Evolutionary conservation across 1,140 invertebrate species (phyloP).

Genomic region (Drosophila micromelanica): DNA sequence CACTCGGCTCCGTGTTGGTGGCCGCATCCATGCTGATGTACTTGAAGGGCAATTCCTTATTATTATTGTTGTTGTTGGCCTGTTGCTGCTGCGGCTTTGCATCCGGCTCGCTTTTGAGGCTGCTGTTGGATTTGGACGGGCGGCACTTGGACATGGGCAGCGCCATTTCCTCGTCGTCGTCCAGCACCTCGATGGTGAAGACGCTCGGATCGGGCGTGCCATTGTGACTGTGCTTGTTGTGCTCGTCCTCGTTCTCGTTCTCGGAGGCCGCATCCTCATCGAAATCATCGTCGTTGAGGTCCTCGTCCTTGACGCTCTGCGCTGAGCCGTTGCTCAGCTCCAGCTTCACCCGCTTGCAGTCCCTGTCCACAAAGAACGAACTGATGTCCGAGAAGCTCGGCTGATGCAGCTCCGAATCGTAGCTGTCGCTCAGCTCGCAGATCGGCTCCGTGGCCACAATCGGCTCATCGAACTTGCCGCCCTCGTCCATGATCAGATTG

Average conservation of each 20-base stretch:
- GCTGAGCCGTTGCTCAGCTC: slow-evolving; percentile 39
- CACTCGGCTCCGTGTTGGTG: slow-evolving; percentile 62
- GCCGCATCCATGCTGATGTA: slow-evolving; percentile 69
- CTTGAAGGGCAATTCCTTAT: slow-evolving; percentile 60
- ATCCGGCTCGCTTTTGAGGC: slow-evolving; percentile 51
- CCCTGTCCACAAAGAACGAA: slow-evolving; percentile 68
- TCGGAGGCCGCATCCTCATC: slow-evolving; percentile 75
- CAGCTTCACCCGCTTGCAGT: slow-evolving; percentile 63
- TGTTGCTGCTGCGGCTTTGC: slow-evolving; percentile 25
- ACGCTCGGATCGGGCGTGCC: slow-evolving; percentile 42
- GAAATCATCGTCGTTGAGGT: slow-evolving; percentile 70
- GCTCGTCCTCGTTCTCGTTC: slow-evolving; percentile 38
- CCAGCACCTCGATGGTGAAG: slow-evolving; percentile 72
- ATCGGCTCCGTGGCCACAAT: slow-evolving; percentile 67
- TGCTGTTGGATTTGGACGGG: slow-evolving; percentile 12
- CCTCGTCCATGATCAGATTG: slow-evolving; percentile 41
- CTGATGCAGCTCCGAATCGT: slow-evolving; percentile 71
- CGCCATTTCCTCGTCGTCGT: slow-evolving; percentile 66
- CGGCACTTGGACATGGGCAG: slow-evolving; percentile 32
- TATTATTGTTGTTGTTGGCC: slow-evolving; percentile 1
- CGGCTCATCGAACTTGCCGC: slow-evolving; percentile 47
- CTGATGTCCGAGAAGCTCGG: slow-evolving; percentile 75
- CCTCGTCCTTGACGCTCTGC: slow-evolving; percentile 36
- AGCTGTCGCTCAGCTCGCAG: slow-evolving; percentile 70
- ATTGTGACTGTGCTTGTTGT: slow-evolving; percentile 23